phyloP scores from a whole-genome alignment of 2,113 vertebrate genomes.

The Epinephelus moara region DNA sequence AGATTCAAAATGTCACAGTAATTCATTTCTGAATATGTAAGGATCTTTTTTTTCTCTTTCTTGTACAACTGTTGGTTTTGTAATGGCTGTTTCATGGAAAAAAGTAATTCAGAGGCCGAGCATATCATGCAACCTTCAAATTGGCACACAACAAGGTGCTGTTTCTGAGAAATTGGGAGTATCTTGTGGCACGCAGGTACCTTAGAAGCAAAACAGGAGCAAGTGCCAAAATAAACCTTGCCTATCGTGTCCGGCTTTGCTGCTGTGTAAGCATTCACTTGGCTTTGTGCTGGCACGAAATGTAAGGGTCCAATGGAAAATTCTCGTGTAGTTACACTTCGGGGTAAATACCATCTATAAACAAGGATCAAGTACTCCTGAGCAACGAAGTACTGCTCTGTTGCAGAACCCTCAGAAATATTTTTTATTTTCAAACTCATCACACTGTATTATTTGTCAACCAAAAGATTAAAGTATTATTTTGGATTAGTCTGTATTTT shows the following conservation, averaged over 20 bases:
- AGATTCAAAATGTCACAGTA: neutral
- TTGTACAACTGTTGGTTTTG: no score
- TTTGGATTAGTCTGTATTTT: neutral
- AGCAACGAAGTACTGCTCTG: neutral
- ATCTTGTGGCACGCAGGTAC: neutral
- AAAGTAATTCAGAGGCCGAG: neutral
- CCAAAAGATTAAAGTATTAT: neutral
- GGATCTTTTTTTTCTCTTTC: neutral
- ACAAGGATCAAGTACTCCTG: neutral
- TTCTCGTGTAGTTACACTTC: neutral
- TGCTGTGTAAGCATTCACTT: neutral
- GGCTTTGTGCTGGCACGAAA: neutral
- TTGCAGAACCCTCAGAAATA: neutral
- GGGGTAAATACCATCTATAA: neutral
- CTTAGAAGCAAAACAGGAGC: neutral
- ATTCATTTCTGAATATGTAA: neutral
- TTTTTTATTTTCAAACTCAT: constrained; percentile 1
- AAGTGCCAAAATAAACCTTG: neutral
- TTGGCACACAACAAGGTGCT: neutral
- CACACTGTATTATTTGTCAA: neutral
- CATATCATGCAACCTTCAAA: neutral
- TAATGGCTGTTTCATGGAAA: neutral
- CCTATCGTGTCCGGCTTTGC: neutral
- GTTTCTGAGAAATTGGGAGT: neutral
- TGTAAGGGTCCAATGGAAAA: neutral